Evolutionary conservation across 2,113 vertebrate species (phyloP), one percentile per base, ranked within the genome.

Genomic region (Oreocharis arfaki): DNA sequence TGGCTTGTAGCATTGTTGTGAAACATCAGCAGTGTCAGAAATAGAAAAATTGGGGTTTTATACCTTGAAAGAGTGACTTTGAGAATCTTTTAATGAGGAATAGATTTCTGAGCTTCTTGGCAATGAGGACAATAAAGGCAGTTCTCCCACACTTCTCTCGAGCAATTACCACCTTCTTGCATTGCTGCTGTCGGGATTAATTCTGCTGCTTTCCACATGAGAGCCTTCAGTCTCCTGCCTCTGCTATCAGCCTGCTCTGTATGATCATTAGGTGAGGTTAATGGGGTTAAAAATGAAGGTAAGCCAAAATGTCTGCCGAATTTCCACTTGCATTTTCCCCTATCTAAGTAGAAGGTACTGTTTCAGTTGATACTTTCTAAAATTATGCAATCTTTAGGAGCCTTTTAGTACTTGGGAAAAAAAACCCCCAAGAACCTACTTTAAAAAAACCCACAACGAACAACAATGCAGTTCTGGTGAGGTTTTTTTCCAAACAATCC

Each of bases 241-340:
- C 91, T 61, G 57, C 74, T 59, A 52, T 26, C 69, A 44, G 65
- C 57, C 53, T 49, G 64, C 59, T 77, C 88, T 65, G 2, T 59
- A 16, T 47, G 64, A 78, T 94, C 92, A 39, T 88, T 78, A 84
- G 56, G 39, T 59, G 37, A 80, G 86, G 73, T 89, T 94, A 93
- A 84, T 90, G 77, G 76, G 82, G 64, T 93, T 96, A 93, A 90
- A 96, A 94, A 94, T 59, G 56, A 80, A 88, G 85, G 80, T 42
- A 78, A 85, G 64, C 41, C 76, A 75, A 89, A 96, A 81, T n/a
- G 44, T 24, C 50, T 80, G 64, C 39, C 10, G 4, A 61, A 70
- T 69, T 52, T 83, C 33, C 55, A 52, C 26, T 78, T 87, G 4
- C 5, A 8, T 69, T 90, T 78, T 41, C 35, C n/a, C 16, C 6